Evolutionary conservation across 2,113 vertebrate genomes (phyloP), one percentile per base, ranked within the genome.

Genomic region (Mus musculus): DNA sequence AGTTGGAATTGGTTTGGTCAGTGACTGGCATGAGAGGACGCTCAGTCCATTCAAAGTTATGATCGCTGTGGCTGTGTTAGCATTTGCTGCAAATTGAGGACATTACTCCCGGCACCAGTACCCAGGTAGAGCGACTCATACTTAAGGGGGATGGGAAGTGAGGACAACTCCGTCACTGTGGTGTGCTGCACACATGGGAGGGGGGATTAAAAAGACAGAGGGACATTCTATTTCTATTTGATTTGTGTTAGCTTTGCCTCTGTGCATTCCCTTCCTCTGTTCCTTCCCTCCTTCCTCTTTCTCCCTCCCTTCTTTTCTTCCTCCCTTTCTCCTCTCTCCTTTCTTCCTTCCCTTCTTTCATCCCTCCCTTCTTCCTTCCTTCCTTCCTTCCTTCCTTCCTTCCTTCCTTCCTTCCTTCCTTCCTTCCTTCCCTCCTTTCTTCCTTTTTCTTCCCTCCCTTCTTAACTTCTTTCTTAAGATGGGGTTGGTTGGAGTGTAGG

Each of bases 401-500:
- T 30, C 3, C 49, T 7, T 28, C 6, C 33, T n/a, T 9, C 1
- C 52, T 5, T 14, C 14, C 7, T 20, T 1, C n/a, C n/a, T 4
- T 20, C 19, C 17, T 7, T 39, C 16, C 19, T 19, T n/a, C 36
- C 36, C 7, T n/a, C 13, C 36, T 3, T 71, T 13, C 30, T 33
- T 71, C 67, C 33, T 36, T 11, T 4, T 16, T 73, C 7, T 6
- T 33, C 16, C 16, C 69, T n/a, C 36, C 16, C 5, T 20, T 8
- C 36, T 39, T 72, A 72, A 72, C 36, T n/a, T 72, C 36, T 16
- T 65, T 33, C 67, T 69, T 33, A 69, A 33, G 67, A 69, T 69
- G 67, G 30, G 30, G 67, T 33, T 14, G 67, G 30, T 33, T 33
- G 67, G 30, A 33, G 77, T 20, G 11, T 8, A 80, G 77, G 77